These are phyloP conservation scores for Trogon surrucura DNA, from an alignment of 2,113 vertebrate species.

Conservation along the genomic window DNA sequence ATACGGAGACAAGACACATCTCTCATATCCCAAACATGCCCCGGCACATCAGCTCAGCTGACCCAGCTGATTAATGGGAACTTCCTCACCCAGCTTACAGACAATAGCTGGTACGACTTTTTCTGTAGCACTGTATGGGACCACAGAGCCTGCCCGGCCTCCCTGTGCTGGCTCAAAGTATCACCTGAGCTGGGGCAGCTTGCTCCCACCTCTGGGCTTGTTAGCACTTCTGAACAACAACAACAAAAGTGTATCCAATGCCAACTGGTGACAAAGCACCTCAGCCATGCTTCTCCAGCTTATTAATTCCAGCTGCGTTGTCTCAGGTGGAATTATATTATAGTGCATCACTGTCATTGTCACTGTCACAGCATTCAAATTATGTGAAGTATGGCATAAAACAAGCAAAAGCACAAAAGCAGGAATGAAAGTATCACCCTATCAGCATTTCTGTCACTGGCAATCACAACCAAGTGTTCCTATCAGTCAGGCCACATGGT, in stretches of 20 bases:
- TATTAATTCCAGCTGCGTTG: conserved; percentile 41
- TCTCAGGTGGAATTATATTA: conserved; percentile 34
- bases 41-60: neutral
- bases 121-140: neutral
- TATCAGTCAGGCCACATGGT: neutral
- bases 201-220: neutral
- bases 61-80: neutral
- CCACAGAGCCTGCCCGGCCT: neutral
- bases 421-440: neutral
- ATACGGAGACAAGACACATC: neutral
- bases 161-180: neutral
- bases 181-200: neutral
- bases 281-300: neutral
- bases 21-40: neutral
- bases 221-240: neutral
- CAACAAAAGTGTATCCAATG: neutral
- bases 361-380: conserved; percentile 35
- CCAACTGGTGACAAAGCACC: neutral
- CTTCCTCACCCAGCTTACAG: neutral
- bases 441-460: neutral
- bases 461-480: neutral
- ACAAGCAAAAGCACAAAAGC: conserved; percentile 32
- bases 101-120: neutral
- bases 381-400: neutral
- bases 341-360: neutral